These are phyloP conservation scores for Cyphotilapia sp. DNA, from an alignment of 2,113 vertebrate genomes.

Conservation along the genomic window DNA sequence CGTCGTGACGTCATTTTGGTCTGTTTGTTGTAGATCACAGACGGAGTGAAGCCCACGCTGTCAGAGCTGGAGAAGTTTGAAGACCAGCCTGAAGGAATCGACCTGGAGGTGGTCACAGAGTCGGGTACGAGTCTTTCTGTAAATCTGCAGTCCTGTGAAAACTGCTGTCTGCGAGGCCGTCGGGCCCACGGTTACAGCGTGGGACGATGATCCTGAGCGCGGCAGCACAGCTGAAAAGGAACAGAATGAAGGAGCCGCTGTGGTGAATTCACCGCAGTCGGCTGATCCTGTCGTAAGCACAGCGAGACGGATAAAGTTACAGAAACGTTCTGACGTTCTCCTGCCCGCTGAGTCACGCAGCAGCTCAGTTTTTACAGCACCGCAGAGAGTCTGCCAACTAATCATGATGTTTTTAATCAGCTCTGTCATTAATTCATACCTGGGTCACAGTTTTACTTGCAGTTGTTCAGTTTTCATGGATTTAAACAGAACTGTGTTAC, in stretches of 20 bases:
- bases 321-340: rapidly evolving
- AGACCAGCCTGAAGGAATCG: slow-evolving; percentile 93
- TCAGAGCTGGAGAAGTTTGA: slow-evolving; percentile 96
- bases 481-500: not conserved
- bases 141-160: not conserved
- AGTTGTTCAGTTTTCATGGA: not conserved
- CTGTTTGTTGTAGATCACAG: slow-evolving; percentile 79
- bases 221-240: not conserved
- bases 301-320: not conserved
- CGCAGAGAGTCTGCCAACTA: not conserved
- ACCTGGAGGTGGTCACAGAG: slow-evolving; percentile 94
- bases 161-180: not conserved
- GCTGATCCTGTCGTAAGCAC: not conserved
- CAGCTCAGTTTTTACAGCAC: not conserved
- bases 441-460: not conserved
- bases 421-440: not conserved
- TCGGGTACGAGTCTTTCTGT: slow-evolving; percentile 66
- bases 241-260: not conserved
- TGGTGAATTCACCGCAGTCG: not conserved
- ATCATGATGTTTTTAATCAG: rapidly evolving
- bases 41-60: slow-evolving; percentile 91
- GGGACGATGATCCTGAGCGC: rapidly evolving
- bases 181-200: not conserved
- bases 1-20: not conserved
- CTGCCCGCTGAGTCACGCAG: not conserved